Base-by-base conservation (phyloP, 2,113 vertebrate genomes). In the Ameiurus melas region DNA sequence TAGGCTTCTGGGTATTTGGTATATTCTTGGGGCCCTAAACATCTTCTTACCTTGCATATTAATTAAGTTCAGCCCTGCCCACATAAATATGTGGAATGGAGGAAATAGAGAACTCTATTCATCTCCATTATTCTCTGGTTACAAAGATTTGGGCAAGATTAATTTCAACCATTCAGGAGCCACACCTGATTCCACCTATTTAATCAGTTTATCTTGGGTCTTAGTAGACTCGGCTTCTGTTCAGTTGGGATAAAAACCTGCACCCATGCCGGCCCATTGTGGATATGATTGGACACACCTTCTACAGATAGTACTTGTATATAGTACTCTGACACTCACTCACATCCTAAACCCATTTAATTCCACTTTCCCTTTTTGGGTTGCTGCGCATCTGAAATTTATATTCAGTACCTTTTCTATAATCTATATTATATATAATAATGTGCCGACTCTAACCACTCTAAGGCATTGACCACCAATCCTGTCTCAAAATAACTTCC, bases 361-460 rank as follows among this genome's bases (percentile, higher is more conserved):
- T 58, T 60, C 25, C 53, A 47, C 33, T 73, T 80, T 75, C 80
- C 62, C 53, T 73, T 1, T 85, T 85, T 84, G 51, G 83, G n/a
- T 57, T 58, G 22, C n/a, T 53, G 66, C n/a, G 58, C 64, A 79
- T 64, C 83, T 85, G 33, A 87, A 87, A 84, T 47, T 70, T 57
- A 85, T 89, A n/a, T 30, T 58, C 84, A 86, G 91, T 92, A 94
- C 91, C 93, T 93, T 93, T 91, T 92, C 75, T 89, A 47, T 96
- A 94, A 95, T n/a, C n/a, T n/a, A n/a, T n/a, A n/a, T n/a, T n/a
- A n/a, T n/a, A n/a, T 94, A 93, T 93, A 94, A 94, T 94, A 95
- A 95, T 94, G 91, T 94, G 91, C 94, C 93, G 55, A 22, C 55
- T 60, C 27, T 36, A 58, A 20, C 53, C 19, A 36, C 1, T 82